Evolutionary conservation across 2,888 invertebrate species (phyloP).

Genomic region (Parnassius glacialis): DNA sequence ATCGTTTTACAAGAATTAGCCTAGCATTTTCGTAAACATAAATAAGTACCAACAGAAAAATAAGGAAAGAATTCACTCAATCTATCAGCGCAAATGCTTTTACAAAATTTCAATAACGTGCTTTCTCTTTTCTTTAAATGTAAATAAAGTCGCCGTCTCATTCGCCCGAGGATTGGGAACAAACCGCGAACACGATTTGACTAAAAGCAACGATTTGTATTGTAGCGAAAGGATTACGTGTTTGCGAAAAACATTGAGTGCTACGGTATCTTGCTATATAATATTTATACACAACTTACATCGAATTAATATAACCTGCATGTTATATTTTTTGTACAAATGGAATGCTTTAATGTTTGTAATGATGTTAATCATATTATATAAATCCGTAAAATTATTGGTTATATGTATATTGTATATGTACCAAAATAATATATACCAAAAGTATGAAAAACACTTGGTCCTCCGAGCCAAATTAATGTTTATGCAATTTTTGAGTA

Average conservation of each 20-base stretch:
- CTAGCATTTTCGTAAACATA: not conserved
- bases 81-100: slow-evolving; percentile 26
- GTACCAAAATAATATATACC: too few species aligned
- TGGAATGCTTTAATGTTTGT: too few species aligned
- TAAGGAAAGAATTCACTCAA: slow-evolving; percentile 11
- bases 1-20: not conserved
- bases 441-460: too few species aligned
- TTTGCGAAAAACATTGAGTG: slow-evolving; percentile 1
- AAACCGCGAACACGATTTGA: slow-evolving; percentile 36
- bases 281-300: too few species aligned
- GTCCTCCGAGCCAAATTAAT: too few species aligned
- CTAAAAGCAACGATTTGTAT: slow-evolving; percentile 44
- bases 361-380: too few species aligned
- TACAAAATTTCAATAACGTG: slow-evolving; percentile 23
- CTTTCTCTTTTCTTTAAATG: slow-evolving; percentile 14
- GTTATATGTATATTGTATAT: too few species aligned
- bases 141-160: not conserved
- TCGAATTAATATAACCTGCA: too few species aligned
- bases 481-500: too few species aligned
- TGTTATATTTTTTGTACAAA: too few species aligned
- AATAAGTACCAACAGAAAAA: slow-evolving; percentile 7
- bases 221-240: slow-evolving; percentile 29
- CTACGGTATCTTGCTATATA: slow-evolving; percentile 6
- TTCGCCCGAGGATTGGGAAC: slow-evolving; percentile 27
- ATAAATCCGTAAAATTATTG: too few species aligned